A percentile compares a stretch with the other conserved stretches of the same genome.
These are phyloP conservation scores for Geodia barretti DNA, from an alignment of 37 sponge, comb jelly and placozoan species.

Conservation along the genomic window DNA sequence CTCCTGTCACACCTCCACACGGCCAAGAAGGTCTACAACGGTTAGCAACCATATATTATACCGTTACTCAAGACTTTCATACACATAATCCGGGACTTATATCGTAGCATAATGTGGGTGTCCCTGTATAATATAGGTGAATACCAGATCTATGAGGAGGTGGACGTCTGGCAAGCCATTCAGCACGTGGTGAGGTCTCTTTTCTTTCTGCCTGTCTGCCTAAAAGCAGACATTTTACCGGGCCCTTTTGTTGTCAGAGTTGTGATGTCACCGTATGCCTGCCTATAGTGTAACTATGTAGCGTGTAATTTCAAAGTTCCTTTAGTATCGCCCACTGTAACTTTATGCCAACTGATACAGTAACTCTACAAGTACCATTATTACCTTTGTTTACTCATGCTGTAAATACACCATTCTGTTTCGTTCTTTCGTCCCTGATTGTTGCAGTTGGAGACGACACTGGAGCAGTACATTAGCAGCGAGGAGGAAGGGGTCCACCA, in stretches of 20 bases:
- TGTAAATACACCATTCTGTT: no score
- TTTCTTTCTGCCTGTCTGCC: background rate
- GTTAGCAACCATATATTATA: slow-evolving; percentile 1
- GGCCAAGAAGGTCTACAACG: slow-evolving; percentile 39
- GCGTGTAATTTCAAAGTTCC: no score
- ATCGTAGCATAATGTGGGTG: no score
- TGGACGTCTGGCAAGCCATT: slow-evolving; percentile 76
- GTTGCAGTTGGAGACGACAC: slow-evolving; percentile 27
- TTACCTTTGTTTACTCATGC: no score
- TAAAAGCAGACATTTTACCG: background rate
- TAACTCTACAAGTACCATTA: no score
- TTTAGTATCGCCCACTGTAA: background rate
- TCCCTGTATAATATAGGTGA: no score
- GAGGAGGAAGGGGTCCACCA: slow-evolving; percentile 15
- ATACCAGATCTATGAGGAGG: slow-evolving; percentile 57
- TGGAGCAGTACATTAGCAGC: slow-evolving; percentile 33
- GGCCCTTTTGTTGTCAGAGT: no score
- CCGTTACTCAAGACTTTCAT: no score
- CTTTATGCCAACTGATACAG: background rate
- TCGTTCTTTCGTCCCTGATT: no score
- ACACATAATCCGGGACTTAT: background rate
- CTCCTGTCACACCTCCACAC: slow-evolving; percentile 56
- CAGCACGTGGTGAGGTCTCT: slow-evolving; percentile 71
- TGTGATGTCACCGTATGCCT: no score
- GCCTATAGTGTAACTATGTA: no score